phyloP scores from a whole-genome alignment of 2,113 vertebrate genomes.

The Hyla sarda region DNA sequence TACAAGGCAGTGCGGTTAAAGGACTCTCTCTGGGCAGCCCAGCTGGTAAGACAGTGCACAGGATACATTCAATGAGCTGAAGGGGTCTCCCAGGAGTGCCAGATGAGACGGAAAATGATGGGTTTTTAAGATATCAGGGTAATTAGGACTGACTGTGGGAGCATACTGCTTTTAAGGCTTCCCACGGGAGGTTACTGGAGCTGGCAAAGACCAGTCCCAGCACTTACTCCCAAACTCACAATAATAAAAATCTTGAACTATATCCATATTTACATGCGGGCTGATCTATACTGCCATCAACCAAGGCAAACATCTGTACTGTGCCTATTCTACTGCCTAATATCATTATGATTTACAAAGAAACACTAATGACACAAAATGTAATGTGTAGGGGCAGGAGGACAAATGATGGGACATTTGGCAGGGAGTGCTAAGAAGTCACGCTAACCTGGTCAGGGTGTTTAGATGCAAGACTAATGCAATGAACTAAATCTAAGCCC shows the following conservation, averaged over 20 bases:
- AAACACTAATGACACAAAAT: not conserved
- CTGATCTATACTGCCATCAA: not conserved
- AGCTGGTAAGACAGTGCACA: slow-evolving; percentile 63
- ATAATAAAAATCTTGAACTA: not conserved
- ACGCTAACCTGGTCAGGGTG: not conserved
- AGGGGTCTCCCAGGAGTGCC: slow-evolving; percentile 60
- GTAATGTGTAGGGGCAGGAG: not conserved
- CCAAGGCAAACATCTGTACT: not conserved
- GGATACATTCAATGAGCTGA: not conserved
- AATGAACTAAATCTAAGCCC: not conserved
- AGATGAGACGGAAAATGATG: slow-evolving; percentile 65
- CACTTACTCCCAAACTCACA: not conserved
- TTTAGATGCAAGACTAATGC: not conserved
- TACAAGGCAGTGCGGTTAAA: not conserved
- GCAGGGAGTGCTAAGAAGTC: not conserved
- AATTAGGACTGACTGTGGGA: slow-evolving; percentile 70
- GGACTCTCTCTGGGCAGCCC: slow-evolving; percentile 57
- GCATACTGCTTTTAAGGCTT: slow-evolving; percentile 38
- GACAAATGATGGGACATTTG: not conserved
- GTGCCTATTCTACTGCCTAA: not conserved
- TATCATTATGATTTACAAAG: not conserved
- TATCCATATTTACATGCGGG: not conserved
- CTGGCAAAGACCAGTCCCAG: not conserved
- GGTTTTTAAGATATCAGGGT: slow-evolving; percentile 62
- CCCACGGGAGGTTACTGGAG: slow-evolving; percentile 20